Conservation (phyloP, 2,113 vertebrate genomes). For the Abramis brama region DNA sequence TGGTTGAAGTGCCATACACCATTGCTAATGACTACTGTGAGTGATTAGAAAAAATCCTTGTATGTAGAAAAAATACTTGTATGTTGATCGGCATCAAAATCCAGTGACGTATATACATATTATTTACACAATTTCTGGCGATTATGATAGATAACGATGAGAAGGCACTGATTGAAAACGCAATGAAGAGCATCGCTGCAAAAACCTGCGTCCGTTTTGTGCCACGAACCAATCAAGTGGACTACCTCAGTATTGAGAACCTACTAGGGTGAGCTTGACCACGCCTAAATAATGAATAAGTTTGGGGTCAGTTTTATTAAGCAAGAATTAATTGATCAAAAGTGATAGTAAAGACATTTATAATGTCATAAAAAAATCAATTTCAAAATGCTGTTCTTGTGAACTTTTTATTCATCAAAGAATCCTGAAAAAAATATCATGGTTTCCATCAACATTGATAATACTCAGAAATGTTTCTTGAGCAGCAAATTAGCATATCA, state of each 20-base stretch:
- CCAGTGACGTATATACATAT: neutral
- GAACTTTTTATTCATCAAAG: neutral
- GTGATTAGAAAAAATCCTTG: neutral
- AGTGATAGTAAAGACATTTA: neutral
- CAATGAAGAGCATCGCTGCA: constrained; percentile 51
- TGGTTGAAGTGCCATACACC: constrained; percentile 56
- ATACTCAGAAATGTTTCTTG: neutral
- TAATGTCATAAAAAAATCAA: neutral
- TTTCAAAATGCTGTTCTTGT: neutral
- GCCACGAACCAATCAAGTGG: constrained; percentile 32
- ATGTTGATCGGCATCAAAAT: neutral
- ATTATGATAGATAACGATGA: constrained; percentile 37
- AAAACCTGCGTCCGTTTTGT: constrained; percentile 61
- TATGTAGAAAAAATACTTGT: neutral
- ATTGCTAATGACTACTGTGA: constrained; percentile 51
- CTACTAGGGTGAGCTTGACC: constrained; percentile 39
- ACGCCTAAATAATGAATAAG: neutral
- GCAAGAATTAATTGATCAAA: neutral
- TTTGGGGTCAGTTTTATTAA: neutral
- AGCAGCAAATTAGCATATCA: neutral
- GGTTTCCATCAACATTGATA: neutral
- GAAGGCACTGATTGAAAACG: constrained; percentile 31
- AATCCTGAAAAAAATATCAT: neutral
- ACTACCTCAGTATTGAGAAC: constrained; percentile 58
- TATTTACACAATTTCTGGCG: neutral